Conservation (phyloP, 2,888 invertebrate genomes). For the Tupiocoris notatus region DNA sequence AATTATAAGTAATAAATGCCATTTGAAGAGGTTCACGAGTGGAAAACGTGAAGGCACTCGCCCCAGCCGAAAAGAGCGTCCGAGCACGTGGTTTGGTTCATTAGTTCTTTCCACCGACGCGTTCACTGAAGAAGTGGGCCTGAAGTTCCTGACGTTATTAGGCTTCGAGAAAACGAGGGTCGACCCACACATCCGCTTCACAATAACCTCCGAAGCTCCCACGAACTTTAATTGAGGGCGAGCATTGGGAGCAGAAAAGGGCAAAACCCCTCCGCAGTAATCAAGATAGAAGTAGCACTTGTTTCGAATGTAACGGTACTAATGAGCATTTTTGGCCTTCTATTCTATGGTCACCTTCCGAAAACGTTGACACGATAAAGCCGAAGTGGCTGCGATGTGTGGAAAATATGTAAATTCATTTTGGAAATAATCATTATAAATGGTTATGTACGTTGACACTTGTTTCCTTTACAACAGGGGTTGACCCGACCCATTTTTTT, state of each 20-base stretch:
- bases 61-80: not conserved
- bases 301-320: constrained; percentile 31
- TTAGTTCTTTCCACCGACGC: not conserved
- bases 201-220: not conserved
- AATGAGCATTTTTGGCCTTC: constrained; percentile 31
- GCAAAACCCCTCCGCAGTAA: constrained; percentile 1
- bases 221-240: not conserved
- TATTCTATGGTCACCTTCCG: too few relatives aligned
- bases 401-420: too few relatives aligned
- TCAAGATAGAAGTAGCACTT: constrained; percentile 22
- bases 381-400: too few relatives aligned
- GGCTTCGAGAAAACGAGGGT: not conserved
- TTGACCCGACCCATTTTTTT: too few relatives aligned
- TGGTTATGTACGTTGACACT: too few relatives aligned
- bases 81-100: not conserved
- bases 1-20: too few relatives aligned
- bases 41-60: not conserved
- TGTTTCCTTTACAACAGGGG: too few relatives aligned
- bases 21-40: not conserved
- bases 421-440: too few relatives aligned
- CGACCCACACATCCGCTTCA: not conserved
- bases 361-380: too few relatives aligned
- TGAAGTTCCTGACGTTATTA: not conserved
- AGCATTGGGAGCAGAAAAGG: not conserved
- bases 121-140: not conserved